Evolutionary conservation across 2,888 invertebrate species (phyloP), one percentile per base, ranked within the genome.

Genomic region (Zelleria hepariella): DNA sequence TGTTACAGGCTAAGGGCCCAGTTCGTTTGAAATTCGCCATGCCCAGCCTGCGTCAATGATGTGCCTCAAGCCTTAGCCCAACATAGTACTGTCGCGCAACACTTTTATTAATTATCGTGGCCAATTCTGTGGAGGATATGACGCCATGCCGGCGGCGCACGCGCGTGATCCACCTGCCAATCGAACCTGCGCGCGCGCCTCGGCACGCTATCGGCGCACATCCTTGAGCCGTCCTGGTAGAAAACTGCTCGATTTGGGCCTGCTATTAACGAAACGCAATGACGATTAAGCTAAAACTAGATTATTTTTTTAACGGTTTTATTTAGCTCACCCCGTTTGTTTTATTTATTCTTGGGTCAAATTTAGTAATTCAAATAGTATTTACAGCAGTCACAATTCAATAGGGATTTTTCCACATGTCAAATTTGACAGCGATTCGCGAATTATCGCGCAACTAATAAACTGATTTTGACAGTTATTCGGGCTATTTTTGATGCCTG

Each of bases 111-210:
- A 87, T 86, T 84, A 78, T 74, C 69, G 74, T 80, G 74, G 71
- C 86, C 85, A 86, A 86, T 85, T 82, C 75, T 72, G 79, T 71
- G 63, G 78, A 86, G 87, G 87, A 88, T 87, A 84, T 88, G 87
- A 88, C 85, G 86, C 79, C 85, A 84, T 78, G 75, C 71, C 72
- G 56, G 4, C 76, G 56, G 21, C 76, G 76, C 65, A 66, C 67
- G 81, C 71, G 78, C 87, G 87, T 87, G 87, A 83, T 70, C 78
- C 73, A 78, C 80, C 82, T 88, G 77, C 84, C 72, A 85, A 87
- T 80, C 68, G 71, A 69, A 68, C 73, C 76, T 69, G 72, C 72
- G 53, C 26, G 5, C 53, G 57, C 52, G 27, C 32, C 18, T 49
- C 58, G 59, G 64, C 77, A 73, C 76, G 77, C 81, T 78, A 80